Base-by-base conservation (phyloP, 2,113 vertebrate species). In the Tenrec ecaudatus region DNA sequence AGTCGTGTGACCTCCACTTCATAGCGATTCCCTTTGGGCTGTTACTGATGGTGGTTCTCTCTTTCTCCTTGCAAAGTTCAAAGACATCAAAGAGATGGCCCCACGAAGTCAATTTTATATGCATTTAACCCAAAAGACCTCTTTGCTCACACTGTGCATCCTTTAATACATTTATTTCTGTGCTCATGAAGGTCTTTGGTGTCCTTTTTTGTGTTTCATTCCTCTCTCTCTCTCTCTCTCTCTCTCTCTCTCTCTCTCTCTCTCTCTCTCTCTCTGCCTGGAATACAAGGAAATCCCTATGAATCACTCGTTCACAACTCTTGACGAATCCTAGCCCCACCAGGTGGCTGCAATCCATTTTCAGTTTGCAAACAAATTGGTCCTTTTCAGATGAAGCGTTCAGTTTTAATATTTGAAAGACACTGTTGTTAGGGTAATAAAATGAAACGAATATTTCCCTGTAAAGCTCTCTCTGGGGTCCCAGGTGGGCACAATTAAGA, bases 81-180 rank as follows among this genome's bases (percentile, higher is more conserved):
- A 62, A 20, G 60, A 22, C 19, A 22, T 62, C 23, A 25, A 20
- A 62, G 19, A 53, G 47, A 53, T 53, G 47, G 12, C 60, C 60
- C 60, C 23, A 22, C 60, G 4, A 62, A 62, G 60, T 25, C 60
- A 62, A 2, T 62, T 62, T 62, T 7, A 62, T 19, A 62, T 4
- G 20, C 17, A 62, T 62, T 40, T 40, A 68, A 84, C 33, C 78
- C 53, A 68, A 78, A 85, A 85, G 12, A 33, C 25, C 71, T 86
- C 62, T 80, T 27, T 47, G 38, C 40, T 90, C 58, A 33, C 33
- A 36, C 10, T 15, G 15, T 1, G 0, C 0, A 9, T 19, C 31
- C 31, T 94, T 91, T 86, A 94, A 90, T 84, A 47, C 40, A 53
- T 91, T 89, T 69, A 91, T 84, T 89, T 86, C 29, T 76, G 36